Conservation (phyloP, 1,140 invertebrate genomes). For the Drosophila miranda region DNA sequence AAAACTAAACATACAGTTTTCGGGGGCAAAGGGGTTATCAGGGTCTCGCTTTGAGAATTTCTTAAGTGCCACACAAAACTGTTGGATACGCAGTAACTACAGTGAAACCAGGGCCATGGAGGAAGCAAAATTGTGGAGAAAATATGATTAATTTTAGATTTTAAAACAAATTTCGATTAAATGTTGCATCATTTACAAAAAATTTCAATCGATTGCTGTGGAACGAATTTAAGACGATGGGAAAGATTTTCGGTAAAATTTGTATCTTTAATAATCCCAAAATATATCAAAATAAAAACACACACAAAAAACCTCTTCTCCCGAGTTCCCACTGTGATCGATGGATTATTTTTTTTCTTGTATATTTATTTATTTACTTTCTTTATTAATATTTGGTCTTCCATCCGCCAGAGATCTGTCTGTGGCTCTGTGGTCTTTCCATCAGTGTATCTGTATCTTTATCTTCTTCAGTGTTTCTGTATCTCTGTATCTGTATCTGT, state of each 20-base stretch:
- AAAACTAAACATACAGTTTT: conserved; percentile 56
- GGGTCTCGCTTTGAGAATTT: conserved; percentile 52
- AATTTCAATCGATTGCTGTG: too few relatives aligned
- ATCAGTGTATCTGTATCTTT: too few relatives aligned
- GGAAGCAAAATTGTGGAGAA: too few relatives aligned
- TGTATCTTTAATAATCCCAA: too few relatives aligned
- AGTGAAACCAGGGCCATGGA: background rate
- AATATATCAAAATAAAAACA: too few relatives aligned
- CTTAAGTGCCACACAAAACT: conserved; percentile 33
- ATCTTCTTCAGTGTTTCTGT: conserved; percentile 5
- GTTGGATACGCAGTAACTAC: conserved; percentile 20
- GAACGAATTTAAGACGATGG: too few relatives aligned
- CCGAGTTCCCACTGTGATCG: conserved; percentile 28
- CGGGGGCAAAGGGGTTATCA: conserved; percentile 62
- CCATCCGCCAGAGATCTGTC: conserved; percentile 29
- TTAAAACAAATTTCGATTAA: too few relatives aligned
- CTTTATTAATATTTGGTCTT: conserved; percentile 24
- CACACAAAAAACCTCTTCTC: too few relatives aligned
- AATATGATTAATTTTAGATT: too few relatives aligned
- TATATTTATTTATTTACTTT: conserved; percentile 45
- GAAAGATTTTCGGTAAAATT: too few relatives aligned
- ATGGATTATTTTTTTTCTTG: conserved; percentile 25
- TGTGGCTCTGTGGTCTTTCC: too few relatives aligned
- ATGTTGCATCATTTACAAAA: too few relatives aligned
- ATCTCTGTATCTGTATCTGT: conserved; percentile 22